phyloP scores from a whole-genome alignment of 2,888 invertebrate species.

The Smittia aterrima region DNA sequence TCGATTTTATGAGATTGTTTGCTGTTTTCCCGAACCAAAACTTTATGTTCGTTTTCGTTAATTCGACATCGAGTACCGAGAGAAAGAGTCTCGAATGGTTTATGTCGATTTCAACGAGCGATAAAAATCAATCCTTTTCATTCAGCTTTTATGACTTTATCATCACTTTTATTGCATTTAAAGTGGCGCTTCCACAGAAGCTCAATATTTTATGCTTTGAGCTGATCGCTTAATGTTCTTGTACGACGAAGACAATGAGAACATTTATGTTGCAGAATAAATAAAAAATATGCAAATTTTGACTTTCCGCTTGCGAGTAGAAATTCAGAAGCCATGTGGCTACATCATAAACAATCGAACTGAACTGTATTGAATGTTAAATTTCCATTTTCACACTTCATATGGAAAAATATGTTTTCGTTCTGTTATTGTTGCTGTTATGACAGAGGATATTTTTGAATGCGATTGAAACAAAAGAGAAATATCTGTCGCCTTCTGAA shows the following conservation, averaged over 20 bases:
- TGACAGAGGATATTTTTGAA: too few relatives aligned
- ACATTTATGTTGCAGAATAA: neutral
- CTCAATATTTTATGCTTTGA: neutral
- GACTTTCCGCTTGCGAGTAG: neutral
- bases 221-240: neutral
- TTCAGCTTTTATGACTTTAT: neutral
- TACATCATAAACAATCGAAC: neutral
- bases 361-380: neutral
- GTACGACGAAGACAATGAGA: neutral
- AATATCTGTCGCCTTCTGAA: neutral
- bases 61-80: neutral
- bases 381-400: constrained; percentile 3
- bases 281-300: constrained; percentile 8
- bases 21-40: too few relatives aligned
- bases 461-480: neutral
- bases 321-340: neutral
- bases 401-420: too few relatives aligned
- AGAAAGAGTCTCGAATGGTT: neutral
- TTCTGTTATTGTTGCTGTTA: too few relatives aligned
- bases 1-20: neutral
- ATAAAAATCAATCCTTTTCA: neutral
- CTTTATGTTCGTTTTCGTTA: constrained; percentile 3
- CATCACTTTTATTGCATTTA: neutral
- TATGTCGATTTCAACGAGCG: neutral
- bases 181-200: neutral